These are phyloP conservation scores for Maconellicoccus hirsutus DNA, from an alignment of 1,140 invertebrate species.

Conservation along the genomic window DNA sequence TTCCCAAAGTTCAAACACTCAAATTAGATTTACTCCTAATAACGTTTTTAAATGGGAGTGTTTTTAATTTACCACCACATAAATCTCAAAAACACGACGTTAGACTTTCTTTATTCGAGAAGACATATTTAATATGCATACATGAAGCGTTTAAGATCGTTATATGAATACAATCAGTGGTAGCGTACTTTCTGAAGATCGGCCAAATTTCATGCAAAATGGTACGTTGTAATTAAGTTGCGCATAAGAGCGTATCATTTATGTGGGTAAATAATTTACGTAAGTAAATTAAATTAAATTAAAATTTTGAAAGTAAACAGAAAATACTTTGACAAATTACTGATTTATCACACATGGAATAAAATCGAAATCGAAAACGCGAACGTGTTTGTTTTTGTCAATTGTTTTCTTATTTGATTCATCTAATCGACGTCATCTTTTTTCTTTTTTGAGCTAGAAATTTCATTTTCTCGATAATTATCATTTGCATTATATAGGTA, in stretches of 20 bases:
- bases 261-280: not conserved
- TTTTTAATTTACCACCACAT: conserved; percentile 22
- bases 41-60: conserved; percentile 22
- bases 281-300: too few species aligned
- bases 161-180: not conserved
- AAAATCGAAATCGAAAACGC: too few species aligned
- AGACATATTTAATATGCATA: not conserved
- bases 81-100: not conserved
- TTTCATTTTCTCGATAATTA: too few species aligned
- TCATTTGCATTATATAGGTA: too few species aligned
- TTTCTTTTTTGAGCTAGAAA: too few species aligned
- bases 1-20: conserved; percentile 12
- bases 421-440: too few species aligned
- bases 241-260: conserved; percentile 15
- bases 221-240: not conserved
- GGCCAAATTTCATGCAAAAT: conserved; percentile 4
- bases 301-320: too few species aligned
- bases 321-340: too few species aligned
- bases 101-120: not conserved
- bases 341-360: too few species aligned
- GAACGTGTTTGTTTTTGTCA: too few species aligned
- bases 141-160: not conserved
- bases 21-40: conserved; percentile 13
- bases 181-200: not conserved
- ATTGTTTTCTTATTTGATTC: too few species aligned